Base-by-base conservation (phyloP, 2,888 invertebrate genomes). In the Margaritifera margaritifera region DNA sequence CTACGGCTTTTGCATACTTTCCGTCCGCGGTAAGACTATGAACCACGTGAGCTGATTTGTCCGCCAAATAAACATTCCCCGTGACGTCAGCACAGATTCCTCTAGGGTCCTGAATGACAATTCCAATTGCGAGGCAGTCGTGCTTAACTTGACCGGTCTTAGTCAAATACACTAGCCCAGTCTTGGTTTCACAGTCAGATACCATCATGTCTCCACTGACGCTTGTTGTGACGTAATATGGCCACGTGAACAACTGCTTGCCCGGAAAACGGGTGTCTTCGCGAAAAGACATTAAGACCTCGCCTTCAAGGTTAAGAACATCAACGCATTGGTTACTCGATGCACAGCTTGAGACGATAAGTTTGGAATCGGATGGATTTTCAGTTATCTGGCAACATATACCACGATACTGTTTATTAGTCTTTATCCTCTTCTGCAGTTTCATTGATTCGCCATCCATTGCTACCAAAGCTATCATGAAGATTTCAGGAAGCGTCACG, bases 331-430 rank as follows among this genome's bases (percentile, higher is more conserved):
- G 81, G 56, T 76, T 76, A 50, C 78, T 79, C 19, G 81, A 75
- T 1, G 81, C 78, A 70, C 81, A 81, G 51, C 81, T 80, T 8
- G 81, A 80, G 6, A 81, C 81, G 55, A 81, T 77, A 56, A 81
- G 75, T 64, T 77, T 78, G 5, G 70, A 69, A 58, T 72, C 73
- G 6, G 55, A 53, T 2, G 61, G 62, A 31, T 71, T 72, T 8
- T 66, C 62, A 19, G 50, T 15, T 8, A 68, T 56, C 27, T 68
- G 67, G 64, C 81, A 81, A 50, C 75, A 77, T 42, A 81, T 76
- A n/a, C 81, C 81, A 15, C 81, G 72, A 52, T 81, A 81, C 66
- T 81, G 81, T 69, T 81, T 81, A 27, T 77, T 76, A 1, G 79
- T 81, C 66, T 79, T 75, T 8, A 81, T 80, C 55, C 81, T 65